Percentiles rank a stretch among this genome's conserved stretches.
These are phyloP conservation scores for Sylvietta virens DNA, from an alignment of 2,113 vertebrate species.

Conservation along the genomic window DNA sequence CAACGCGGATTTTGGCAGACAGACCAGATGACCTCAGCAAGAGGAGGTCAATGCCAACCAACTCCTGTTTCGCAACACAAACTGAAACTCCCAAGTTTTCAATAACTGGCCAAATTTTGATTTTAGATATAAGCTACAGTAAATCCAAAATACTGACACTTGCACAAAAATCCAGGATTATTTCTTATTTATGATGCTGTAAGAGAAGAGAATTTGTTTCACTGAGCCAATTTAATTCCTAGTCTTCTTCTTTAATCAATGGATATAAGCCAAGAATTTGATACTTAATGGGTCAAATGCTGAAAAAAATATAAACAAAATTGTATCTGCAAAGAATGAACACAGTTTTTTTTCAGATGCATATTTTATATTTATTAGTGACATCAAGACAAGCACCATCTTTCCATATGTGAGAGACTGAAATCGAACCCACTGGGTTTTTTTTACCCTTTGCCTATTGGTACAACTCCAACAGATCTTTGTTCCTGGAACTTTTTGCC, in stretches of 20 bases:
- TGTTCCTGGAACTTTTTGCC: neutral
- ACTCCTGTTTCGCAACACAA: neutral
- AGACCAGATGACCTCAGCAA: neutral
- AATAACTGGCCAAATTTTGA: neutral
- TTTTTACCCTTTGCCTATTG: neutral
- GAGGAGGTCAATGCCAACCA: neutral
- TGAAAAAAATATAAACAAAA: neutral
- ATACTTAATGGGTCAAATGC: neutral
- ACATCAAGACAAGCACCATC: neutral
- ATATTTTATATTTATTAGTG: neutral
- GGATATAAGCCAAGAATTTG: neutral
- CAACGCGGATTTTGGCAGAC: rapidly evolving
- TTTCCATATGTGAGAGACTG: neutral
- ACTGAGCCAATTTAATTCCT: neutral
- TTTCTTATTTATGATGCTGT: neutral
- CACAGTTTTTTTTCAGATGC: neutral
- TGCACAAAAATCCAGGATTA: neutral
- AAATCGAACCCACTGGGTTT: neutral
- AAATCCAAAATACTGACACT: neutral
- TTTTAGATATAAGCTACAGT: neutral
- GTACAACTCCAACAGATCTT: neutral
- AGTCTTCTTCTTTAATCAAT: neutral
- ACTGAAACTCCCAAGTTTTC: neutral
- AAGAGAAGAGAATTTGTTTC: neutral
- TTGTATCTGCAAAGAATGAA: neutral